Base-by-base conservation (phyloP, 1,140 invertebrate genomes). In the Drosophila albomicans region DNA sequence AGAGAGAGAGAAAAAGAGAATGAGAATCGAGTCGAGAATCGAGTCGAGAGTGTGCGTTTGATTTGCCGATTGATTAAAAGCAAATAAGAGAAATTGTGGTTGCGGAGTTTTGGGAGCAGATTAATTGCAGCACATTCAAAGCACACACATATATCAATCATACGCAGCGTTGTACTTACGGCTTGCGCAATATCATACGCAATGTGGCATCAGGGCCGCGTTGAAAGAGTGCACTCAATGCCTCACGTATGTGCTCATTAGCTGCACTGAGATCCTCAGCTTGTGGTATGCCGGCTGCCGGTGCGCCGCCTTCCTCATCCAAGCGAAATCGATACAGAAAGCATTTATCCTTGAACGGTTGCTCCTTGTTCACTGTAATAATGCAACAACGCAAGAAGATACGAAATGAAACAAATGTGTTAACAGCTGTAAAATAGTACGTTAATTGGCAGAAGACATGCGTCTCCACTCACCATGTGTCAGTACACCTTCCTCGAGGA, bases 321-420 rank as follows among this genome's bases (percentile, higher is more conserved):
- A 96, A 94, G 80, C 94, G 94, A 93, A 97, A 97, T 46, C 96
- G 95, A 93, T 97, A 97, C 76, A 97, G 95, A 74, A 97, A 94
- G 92, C 96, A 96, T 93, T 97, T 97, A 93, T 98, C 97, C 91
- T 96, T 95, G 92, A 98, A 98, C 16, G 96, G 95, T 84, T 97
- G 96, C 86, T 97, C 96, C 70, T 95, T 95, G 64, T 95, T 95
- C n/a, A 97, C 96, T 95, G 78, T 43, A 20, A 49, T 41, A 8
- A 15, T 15, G 11, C 13, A 10, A 25, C 20, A 25, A 25, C 20
- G 20, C 20, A 25, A 25, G 7, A 35, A 1, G 28, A 8, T 6
- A 16, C 5, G 28, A 32, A 54, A 25, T 63, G 28, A 38, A 62
- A 32, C 51, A 78, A 75, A 52, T 48, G 49, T 43, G 43, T 67